Conservation (phyloP, 2,888 invertebrate species). For the Marronus borbonicus region DNA sequence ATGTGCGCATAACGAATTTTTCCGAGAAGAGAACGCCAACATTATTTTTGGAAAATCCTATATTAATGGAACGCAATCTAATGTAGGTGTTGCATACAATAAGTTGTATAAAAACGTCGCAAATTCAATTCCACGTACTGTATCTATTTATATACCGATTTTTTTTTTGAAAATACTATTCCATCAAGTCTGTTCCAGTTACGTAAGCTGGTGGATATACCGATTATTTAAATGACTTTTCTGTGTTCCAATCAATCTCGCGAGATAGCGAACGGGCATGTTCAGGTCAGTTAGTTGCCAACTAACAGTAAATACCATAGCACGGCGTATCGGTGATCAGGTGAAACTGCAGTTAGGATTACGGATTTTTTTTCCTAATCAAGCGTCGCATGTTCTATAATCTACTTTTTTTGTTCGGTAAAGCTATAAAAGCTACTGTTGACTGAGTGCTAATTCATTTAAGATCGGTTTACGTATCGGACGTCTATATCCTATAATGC, state of each 20-base stretch:
- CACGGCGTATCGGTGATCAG: slow-evolving; percentile 26
- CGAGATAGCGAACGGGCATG: slow-evolving; percentile 5
- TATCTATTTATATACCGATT: background rate
- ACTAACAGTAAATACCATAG: slow-evolving; percentile 29
- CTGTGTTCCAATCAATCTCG: slow-evolving; percentile 20
- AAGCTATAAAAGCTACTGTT: background rate
- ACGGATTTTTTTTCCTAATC: slow-evolving; percentile 35
- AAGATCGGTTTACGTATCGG: background rate
- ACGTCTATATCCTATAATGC: too few species aligned
- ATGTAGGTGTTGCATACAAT: too few species aligned
- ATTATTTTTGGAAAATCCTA: too few species aligned
- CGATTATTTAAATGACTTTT: slow-evolving; percentile 28
- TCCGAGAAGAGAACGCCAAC: too few species aligned
- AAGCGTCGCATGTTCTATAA: background rate
- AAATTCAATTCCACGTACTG: too few species aligned
- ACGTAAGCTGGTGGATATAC: background rate
- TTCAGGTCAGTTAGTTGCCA: slow-evolving; percentile 28
- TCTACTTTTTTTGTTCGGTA: background rate
- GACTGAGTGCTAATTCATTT: background rate
- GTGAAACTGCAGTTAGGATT: slow-evolving; percentile 42
- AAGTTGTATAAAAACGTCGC: too few species aligned
- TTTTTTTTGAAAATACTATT: background rate
- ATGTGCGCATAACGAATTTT: too few species aligned
- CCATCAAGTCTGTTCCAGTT: background rate
- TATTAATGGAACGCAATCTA: too few species aligned